Evolutionary conservation across 2,113 vertebrate species (phyloP).

Genomic region (Chiloscyllium plagiosum): DNA sequence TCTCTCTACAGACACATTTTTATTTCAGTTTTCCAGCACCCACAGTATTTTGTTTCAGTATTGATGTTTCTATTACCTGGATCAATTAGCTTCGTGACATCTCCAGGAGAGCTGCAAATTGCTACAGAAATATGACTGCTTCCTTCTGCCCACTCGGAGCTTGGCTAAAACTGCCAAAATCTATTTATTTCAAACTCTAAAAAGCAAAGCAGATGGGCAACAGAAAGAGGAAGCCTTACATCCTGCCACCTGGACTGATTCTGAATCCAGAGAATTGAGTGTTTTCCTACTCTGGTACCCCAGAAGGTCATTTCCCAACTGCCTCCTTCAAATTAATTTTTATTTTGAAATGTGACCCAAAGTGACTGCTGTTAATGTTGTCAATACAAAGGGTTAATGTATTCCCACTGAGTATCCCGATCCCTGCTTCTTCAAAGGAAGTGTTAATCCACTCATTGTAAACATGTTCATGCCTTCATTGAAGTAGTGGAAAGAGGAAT

Average conservation of each 20-base stretch:
- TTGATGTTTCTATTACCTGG: neutral
- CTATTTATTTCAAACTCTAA: neutral
- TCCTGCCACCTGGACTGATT: neutral
- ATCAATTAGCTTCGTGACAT: neutral
- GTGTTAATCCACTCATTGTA: neutral
- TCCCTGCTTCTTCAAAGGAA: neutral
- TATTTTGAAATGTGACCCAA: neutral
- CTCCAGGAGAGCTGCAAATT: neutral
- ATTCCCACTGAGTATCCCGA: neutral
- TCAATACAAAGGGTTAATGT: neutral
- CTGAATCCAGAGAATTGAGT: neutral
- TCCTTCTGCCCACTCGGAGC: neutral
- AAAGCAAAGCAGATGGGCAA: neutral
- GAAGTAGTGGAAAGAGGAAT: neutral
- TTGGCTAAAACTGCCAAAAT: neutral
- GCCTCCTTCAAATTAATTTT: neutral
- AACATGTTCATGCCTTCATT: neutral
- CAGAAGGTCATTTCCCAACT: neutral
- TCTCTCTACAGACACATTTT: neutral
- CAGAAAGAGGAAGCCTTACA: neutral
- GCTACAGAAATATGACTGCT: neutral
- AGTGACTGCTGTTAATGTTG: constrained; percentile 1
- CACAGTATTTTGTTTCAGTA: neutral
- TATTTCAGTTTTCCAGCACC: neutral
- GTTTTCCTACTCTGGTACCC: neutral